Evolutionary conservation across 1,140 invertebrate genomes (phyloP).

Genomic region (Rhagoletis zephyria): DNA sequence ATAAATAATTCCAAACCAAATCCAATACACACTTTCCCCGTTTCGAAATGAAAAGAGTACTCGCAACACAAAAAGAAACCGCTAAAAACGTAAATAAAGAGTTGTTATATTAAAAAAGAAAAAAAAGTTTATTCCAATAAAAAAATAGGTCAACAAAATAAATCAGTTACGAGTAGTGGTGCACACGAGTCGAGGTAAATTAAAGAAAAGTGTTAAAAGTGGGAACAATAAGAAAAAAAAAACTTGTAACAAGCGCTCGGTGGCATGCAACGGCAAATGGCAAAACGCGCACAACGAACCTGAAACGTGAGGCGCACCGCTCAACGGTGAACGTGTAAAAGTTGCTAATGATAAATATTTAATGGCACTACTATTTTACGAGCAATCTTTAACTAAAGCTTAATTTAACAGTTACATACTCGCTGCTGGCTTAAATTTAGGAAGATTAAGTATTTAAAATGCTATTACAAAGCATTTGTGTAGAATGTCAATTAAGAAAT

Average conservation of each 20-base stretch:
- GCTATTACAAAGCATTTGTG: background rate
- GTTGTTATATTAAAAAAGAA: background rate
- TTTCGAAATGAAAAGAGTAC: background rate
- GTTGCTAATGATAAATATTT: background rate
- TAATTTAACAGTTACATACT: slow-evolving; percentile 2
- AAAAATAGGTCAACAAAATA: slow-evolving; percentile 35
- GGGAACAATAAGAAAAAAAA: background rate
- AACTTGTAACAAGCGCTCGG: background rate
- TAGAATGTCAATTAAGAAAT: background rate
- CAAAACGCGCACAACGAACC: background rate
- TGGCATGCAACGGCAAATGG: background rate
- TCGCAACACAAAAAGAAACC: background rate
- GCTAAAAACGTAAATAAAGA: background rate
- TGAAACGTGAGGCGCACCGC: background rate
- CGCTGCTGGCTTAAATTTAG: background rate
- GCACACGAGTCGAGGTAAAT: slow-evolving; percentile 35
- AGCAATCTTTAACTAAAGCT: background rate
- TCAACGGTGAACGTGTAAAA: slow-evolving; percentile 34
- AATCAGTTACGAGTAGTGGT: slow-evolving; percentile 6
- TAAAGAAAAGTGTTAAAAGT: slow-evolving; percentile 47
- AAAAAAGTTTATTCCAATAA: background rate
- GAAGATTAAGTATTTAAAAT: background rate
- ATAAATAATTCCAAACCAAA: background rate
- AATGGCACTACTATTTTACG: background rate
- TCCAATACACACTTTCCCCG: slow-evolving; percentile 15